Percentiles rank a stretch among this genome's conserved stretches.
Conservation (phyloP, 2,797 vertebrate species). For the Arrhamphus sclerolepis region DNA sequence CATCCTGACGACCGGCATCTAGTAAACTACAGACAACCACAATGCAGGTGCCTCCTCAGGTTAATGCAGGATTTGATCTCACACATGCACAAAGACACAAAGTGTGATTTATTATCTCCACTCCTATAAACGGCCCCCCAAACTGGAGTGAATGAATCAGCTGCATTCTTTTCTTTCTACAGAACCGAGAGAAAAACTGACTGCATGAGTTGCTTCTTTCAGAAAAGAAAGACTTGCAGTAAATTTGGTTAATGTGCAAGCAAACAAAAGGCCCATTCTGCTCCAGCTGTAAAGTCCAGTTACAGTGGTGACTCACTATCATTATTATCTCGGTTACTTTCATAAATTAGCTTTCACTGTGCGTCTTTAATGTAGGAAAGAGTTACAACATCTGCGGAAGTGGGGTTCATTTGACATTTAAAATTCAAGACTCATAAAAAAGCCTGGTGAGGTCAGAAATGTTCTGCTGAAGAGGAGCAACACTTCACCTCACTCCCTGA, state of each 20-base stretch:
- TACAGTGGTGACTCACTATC: conserved; percentile 55
- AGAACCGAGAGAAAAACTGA: conserved; percentile 36
- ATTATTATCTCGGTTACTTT: conserved; percentile 40
- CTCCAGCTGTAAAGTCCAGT: conserved; percentile 32
- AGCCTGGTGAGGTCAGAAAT: not conserved
- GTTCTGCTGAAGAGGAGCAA: too few relatives aligned
- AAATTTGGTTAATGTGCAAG: conserved; percentile 38
- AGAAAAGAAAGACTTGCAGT: conserved; percentile 50
- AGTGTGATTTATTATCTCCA: conserved; percentile 65
- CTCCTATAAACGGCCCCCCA: conserved; percentile 53
- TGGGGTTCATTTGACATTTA: conserved; percentile 2
- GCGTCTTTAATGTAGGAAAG: conserved; percentile 4
- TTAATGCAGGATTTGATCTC: not conserved
- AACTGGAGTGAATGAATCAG: conserved; percentile 74
- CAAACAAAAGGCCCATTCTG: conserved; percentile 55
- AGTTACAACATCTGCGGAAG: not conserved
- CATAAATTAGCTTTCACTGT: conserved; percentile 34
- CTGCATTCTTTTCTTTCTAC: conserved; percentile 70
- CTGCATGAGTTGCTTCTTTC: conserved; percentile 41
- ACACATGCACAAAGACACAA: conserved; percentile 11
- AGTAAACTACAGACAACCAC: conserved; percentile 33
- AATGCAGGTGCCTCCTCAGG: conserved; percentile 31
- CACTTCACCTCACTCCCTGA: conserved; percentile 23
- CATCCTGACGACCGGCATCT: conserved; percentile 29
- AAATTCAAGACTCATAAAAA: not conserved